Percentiles rank a stretch among this genome's conserved stretches.
Conservation (phyloP, 2,113 vertebrate species). For the Tenrec ecaudatus region DNA sequence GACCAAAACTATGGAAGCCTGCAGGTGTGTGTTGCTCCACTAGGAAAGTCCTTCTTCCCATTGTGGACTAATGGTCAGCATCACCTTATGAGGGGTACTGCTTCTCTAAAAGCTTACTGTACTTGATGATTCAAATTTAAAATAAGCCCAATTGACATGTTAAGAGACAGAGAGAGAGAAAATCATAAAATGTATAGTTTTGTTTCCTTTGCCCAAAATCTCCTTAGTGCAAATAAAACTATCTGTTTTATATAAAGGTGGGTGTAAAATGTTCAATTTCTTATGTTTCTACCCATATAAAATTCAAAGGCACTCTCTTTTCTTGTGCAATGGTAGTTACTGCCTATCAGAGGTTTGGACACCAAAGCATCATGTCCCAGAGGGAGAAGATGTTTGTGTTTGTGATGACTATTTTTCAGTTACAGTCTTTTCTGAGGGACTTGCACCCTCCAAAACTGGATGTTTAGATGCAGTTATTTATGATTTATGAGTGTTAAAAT, state of each 20-base stretch:
- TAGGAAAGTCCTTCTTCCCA: slow-evolving; percentile 1
- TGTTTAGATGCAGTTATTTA: slow-evolving; percentile 61
- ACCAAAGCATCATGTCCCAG: neutral
- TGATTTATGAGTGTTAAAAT: slow-evolving; percentile 66
- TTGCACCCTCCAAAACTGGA: slow-evolving; percentile 27
- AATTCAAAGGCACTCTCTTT: slow-evolving; percentile 17
- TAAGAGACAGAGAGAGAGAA: neutral
- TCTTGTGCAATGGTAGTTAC: neutral
- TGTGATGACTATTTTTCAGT: neutral
- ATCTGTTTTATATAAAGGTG: slow-evolving; percentile 6
- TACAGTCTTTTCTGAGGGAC: neutral
- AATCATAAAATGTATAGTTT: neutral
- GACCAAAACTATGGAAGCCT: neutral
- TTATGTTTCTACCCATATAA: slow-evolving; percentile 53
- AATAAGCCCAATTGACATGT: neutral
- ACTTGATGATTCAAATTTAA: slow-evolving; percentile 46
- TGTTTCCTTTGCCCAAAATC: slow-evolving; percentile 34
- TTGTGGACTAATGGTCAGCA: neutral
- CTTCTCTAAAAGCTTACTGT: neutral
- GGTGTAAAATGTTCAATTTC: neutral
- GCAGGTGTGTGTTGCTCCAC: neutral
- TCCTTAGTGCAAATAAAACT: neutral
- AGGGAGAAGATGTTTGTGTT: neutral
- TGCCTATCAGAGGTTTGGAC: slow-evolving; percentile 18
- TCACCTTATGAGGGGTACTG: neutral